Evolutionary conservation across 2,113 vertebrate genomes (phyloP), one percentile per base, ranked within the genome.

Genomic region (Pelmatolapia mariae): DNA sequence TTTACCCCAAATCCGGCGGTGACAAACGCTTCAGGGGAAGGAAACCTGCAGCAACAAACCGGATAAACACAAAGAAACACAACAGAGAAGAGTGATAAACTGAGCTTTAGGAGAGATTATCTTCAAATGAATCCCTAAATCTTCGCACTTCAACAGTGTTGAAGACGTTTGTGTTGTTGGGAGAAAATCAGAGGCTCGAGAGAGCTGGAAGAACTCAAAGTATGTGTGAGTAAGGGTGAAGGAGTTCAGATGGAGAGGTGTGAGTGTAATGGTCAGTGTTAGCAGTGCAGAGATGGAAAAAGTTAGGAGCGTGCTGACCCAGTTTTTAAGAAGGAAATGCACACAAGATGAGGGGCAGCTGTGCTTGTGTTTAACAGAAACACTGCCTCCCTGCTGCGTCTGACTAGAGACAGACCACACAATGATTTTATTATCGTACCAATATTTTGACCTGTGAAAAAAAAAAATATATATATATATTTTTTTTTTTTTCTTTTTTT

Each of bases 211-310:
- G 45, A 78, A 52, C 73, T 52, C 36, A 45, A 19, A 38, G 15
- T 56, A 73, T 18, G 54, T 63, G 52, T 80, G 53, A 61, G 63
- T 3, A 81, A 16, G 76, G 71, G 22, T 79, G 33, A 91, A 54
- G 18, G 80, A 84, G 86, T 84, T 91, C 87, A 81, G 36, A 33
- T 52, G 54, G 63, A 61, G 36, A 5, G 19, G 4, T 56, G 84
- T 57, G 36, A 59, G 43, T 52, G 45, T 82, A 87, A 79, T 38
- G 36, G 89, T 85, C 87, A 89, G 81, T 84, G 80, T 81, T 76
- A 71, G 26, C 83, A 78, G 16, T 38, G 66, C 4, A 76, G 85
- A 52, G 84, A 86, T 87, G 90, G 93, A 93, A 93, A 92, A 90
- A 81, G 43, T 82, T 80, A 56, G 68, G 38, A 79, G 81, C 5